Base-by-base conservation (phyloP, 2,797 vertebrate species). In the Podarcis lilfordi region DNA sequence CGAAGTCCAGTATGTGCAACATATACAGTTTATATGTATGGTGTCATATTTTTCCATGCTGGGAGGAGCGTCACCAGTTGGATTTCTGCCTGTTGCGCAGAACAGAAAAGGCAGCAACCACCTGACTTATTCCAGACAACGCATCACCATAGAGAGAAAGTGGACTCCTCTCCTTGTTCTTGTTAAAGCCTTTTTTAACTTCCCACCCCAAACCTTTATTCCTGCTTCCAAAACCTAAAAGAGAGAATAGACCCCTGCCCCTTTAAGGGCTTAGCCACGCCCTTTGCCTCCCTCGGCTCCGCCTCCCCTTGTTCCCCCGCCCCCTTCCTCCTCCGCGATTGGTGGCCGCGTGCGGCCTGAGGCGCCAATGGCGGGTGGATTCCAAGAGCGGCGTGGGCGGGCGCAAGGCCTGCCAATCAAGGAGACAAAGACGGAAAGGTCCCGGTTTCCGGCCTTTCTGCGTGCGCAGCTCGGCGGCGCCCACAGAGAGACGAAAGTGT, bases 331-430 rank as follows among this genome's bases (percentile, higher is more conserved):
- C 43, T 2, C 29, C 2, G 9, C 8, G 13, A 88, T 71, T 78
- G 32, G 61, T 4, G 6, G 9, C 6, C 0, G 35, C 2, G 7
- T 3, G 9, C 9, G 1, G 82, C 0, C 84, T 3, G 9, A 1
- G 29, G 5, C 7, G 3, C 8, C n/a, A 11, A 8, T 17, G 7
- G 61, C 50, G 75, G 21, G 74, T 8, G 27, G 35, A 5, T 37
- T 27, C 43, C 35, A 5, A 17, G 8, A 43, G 25, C 35, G 19
- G 23, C 11, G 37, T 13, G 7, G 64, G 80, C 64, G 80, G 80
- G 64, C 25, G 8, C 40, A n/a, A 4, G 27, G 11, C 61, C 50
- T 55, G 50, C 37, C 61, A 64, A 64, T 23, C 61, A 64, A 23
- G 25, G 71, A 85, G 75, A 61, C 71, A 64, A 23, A 72, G 72